Conservation (phyloP, 2,888 invertebrate species). For the Agriopis aurantiaria region DNA sequence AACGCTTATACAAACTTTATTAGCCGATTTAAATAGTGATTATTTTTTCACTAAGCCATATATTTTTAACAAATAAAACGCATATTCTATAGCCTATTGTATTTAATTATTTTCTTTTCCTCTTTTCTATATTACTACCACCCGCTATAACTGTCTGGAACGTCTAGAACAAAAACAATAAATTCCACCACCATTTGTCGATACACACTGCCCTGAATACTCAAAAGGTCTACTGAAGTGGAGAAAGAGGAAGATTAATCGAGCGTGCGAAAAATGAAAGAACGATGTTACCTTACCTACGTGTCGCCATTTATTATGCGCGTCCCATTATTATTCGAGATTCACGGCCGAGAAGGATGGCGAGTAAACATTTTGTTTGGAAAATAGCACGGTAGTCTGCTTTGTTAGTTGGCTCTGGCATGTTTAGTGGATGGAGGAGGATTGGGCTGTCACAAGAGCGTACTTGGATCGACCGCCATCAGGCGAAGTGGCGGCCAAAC, state of each 20-base stretch:
- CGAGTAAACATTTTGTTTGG: conserved; percentile 19
- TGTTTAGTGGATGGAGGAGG: too few relatives aligned
- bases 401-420: too few relatives aligned
- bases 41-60: too few relatives aligned
- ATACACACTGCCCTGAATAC: conserved; percentile 59
- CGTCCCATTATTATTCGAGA: conserved; percentile 65
- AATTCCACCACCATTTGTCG: conserved; percentile 59
- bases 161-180: conserved; percentile 45
- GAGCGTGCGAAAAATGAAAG: conserved; percentile 75
- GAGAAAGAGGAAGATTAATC: conserved; percentile 67
- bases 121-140: too few relatives aligned
- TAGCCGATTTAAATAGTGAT: too few relatives aligned
- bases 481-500: too few relatives aligned
- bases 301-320: conserved; percentile 74
- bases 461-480: too few relatives aligned
- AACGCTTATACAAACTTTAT: too few relatives aligned
- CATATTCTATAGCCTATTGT: too few relatives aligned
- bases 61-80: too few relatives aligned
- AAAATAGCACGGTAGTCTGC: neutral
- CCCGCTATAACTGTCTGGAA: neutral
- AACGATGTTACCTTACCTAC: conserved; percentile 71
- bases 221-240: conserved; percentile 35
- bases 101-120: too few relatives aligned
- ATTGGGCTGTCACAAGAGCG: too few relatives aligned
- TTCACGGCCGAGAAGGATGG: conserved; percentile 43